A percentile compares a stretch with the other conserved stretches of the same genome.
Evolutionary conservation across 1,140 invertebrate genomes (phyloP).

Genomic region (Lordiphosa stackelbergi): DNA sequence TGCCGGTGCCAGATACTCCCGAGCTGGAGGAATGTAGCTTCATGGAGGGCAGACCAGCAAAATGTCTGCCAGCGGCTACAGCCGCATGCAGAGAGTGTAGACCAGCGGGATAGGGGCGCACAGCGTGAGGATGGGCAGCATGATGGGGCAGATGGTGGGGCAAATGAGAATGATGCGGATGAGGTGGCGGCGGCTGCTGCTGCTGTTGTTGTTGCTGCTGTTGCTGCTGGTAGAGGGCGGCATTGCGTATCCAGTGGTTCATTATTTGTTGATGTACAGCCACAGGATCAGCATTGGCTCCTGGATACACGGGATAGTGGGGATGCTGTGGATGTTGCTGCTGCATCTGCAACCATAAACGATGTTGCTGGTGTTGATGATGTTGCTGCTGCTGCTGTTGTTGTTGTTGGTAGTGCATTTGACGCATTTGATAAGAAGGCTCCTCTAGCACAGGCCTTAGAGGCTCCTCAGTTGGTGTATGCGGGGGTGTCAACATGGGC

Average conservation of each 20-base stretch:
- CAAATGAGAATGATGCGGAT: slow-evolving; percentile 32
- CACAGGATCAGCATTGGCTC: slow-evolving; percentile 70
- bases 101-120: slow-evolving; percentile 73
- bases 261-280: slow-evolving; percentile 80
- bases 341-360: slow-evolving; percentile 63
- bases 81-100: slow-evolving; percentile 62
- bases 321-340: slow-evolving; percentile 47
- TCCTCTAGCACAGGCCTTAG: slow-evolving; percentile 56
- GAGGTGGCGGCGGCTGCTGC: slow-evolving; percentile 18
- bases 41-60: slow-evolving; percentile 78
- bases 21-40: slow-evolving; percentile 78
- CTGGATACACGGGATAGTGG: slow-evolving; percentile 56
- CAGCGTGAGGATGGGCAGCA: slow-evolving; percentile 49
- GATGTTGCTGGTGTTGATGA: slow-evolving; percentile 61
- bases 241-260: slow-evolving; percentile 85
- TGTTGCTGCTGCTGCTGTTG: slow-evolving; percentile 58
- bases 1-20: slow-evolving; percentile 50
- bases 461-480: slow-evolving; percentile 82
- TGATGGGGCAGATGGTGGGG: slow-evolving; percentile 45
- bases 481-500: slow-evolving; percentile 84
- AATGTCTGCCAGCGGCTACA: slow-evolving; percentile 57
- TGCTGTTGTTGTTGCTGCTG: slow-evolving; percentile 50
- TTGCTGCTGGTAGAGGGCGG: slow-evolving; percentile 81
- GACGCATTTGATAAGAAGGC: slow-evolving; percentile 56
- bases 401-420: slow-evolving; percentile 65